Percentiles rank a stretch among this genome's conserved stretches.
phyloP scores from a whole-genome alignment of 2,888 invertebrate species.

The Drosophila nr. perissopoda region DNA sequence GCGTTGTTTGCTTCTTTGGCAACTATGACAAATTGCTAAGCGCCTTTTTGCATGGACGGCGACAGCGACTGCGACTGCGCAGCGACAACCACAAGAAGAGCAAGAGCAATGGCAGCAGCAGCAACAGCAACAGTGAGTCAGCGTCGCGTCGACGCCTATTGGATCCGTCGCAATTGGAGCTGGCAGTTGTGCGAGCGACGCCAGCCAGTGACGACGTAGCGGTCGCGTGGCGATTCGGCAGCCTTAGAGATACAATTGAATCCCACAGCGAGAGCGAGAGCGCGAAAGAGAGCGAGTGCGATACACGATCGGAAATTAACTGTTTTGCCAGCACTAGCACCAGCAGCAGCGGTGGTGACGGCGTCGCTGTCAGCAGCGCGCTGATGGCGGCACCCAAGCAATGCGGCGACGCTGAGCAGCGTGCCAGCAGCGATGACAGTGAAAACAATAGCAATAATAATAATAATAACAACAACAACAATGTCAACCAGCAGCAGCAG shows the following conservation, averaged over 20 bases:
- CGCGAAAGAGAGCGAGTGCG: constrained; percentile 12
- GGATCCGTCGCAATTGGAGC: constrained; percentile 47
- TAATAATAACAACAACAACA: constrained; percentile 36
- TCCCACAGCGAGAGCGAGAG: constrained; percentile 3
- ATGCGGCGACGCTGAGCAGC: constrained; percentile 44
- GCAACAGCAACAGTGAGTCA: constrained; percentile 27
- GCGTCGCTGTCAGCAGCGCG: constrained; percentile 30
- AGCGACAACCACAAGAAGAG: constrained; percentile 21
- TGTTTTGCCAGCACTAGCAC: constrained; percentile 12
- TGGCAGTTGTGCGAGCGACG: constrained; percentile 62
- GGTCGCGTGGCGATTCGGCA: constrained; percentile 43
- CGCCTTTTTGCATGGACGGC: constrained; percentile 45
- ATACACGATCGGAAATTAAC: constrained; percentile 41
- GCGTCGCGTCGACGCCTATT: constrained; percentile 31
- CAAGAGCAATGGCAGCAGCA: constrained; percentile 6
- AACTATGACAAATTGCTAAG: constrained; percentile 60
- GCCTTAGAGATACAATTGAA: constrained; percentile 28
- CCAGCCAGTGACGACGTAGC: constrained; percentile 67
- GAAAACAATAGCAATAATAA: constrained; percentile 43
- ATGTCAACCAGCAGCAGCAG: constrained; percentile 36
- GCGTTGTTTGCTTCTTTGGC: constrained; percentile 56
- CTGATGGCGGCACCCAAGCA: constrained; percentile 58
- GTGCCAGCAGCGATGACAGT: constrained; percentile 47
- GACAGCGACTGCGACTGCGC: constrained; percentile 46
- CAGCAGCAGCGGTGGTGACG: constrained; percentile 12